Evolutionary conservation across 2,888 invertebrate species (phyloP).

Genomic region (Lasioglossum morio): DNA sequence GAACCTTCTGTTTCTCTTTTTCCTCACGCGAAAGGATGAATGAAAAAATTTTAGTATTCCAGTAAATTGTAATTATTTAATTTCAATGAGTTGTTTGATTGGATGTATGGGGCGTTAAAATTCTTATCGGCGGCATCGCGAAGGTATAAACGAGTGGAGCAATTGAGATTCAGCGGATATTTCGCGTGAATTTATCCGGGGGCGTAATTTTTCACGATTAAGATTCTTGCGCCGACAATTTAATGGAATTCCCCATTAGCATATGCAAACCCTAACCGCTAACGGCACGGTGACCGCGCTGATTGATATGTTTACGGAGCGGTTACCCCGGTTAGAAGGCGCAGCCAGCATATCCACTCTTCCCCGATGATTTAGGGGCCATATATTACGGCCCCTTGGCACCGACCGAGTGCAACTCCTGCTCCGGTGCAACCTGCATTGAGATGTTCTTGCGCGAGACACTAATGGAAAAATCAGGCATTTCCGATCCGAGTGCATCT

Average conservation of each 20-base stretch:
- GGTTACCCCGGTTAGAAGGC: constrained; percentile 79
- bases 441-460: constrained; percentile 72
- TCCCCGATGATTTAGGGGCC: constrained; percentile 83
- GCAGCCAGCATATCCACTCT: constrained; percentile 80
- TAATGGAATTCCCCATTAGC: constrained; percentile 24
- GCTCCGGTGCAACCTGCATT: constrained; percentile 75
- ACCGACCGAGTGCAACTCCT: constrained; percentile 75
- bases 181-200: constrained; percentile 12
- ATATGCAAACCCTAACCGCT: constrained; percentile 30
- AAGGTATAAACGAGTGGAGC: not conserved
- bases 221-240: constrained; percentile 1
- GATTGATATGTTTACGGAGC: constrained; percentile 84
- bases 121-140: not conserved
- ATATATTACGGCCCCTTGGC: constrained; percentile 83
- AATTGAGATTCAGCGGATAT: not conserved
- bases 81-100: not conserved
- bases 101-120: not conserved
- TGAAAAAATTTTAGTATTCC: not conserved
- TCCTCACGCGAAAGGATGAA: not conserved
- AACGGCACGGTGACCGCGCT: constrained; percentile 62
- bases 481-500: not conserved
- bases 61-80: no score
- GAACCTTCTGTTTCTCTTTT: not conserved
- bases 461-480: not conserved
- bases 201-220: constrained; percentile 19